Percentiles rank a stretch among this genome's conserved stretches.
Evolutionary conservation across 2,797 vertebrate species (phyloP).

Genomic region (Sebastes itinus): DNA sequence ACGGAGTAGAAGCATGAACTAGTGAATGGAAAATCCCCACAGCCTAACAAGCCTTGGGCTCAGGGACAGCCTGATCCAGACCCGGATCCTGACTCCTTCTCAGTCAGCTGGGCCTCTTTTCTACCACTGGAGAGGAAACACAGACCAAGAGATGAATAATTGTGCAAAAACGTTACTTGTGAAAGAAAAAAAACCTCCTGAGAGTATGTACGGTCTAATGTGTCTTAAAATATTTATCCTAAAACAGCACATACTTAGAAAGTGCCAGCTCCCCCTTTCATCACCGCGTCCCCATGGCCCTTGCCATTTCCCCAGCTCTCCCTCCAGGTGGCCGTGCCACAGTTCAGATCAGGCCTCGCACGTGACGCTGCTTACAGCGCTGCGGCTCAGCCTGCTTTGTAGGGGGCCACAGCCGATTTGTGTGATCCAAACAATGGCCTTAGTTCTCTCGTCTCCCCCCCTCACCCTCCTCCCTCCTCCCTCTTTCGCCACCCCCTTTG

Average conservation of each 20-base stretch:
- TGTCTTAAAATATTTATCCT: constrained; percentile 4
- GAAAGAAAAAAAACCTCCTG: not conserved
- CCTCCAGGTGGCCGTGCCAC: constrained; percentile 35
- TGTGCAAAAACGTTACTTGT: not conserved
- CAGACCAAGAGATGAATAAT: constrained; percentile 29
- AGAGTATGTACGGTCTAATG: not conserved
- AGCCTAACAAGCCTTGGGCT: constrained; percentile 46
- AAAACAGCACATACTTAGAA: not conserved
- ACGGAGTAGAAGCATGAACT: constrained; percentile 21
- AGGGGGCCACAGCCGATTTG: constrained; percentile 70
- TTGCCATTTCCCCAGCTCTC: not conserved
- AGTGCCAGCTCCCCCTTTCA: not conserved
- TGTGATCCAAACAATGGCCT: constrained; percentile 76
- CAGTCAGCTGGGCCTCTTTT: constrained; percentile 22
- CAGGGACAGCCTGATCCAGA: constrained; percentile 40
- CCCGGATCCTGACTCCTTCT: constrained; percentile 36
- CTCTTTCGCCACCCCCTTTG: not conserved
- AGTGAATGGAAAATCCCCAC: constrained; percentile 62
- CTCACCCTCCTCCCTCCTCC: not conserved
- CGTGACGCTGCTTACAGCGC: constrained; percentile 69
- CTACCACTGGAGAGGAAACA: constrained; percentile 3
- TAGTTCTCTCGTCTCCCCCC: constrained; percentile 44
- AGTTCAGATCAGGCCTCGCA: constrained; percentile 52
- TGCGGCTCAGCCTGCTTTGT: constrained; percentile 62
- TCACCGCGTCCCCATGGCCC: not conserved